Percentiles rank a stretch among this genome's conserved stretches.
phyloP scores from a whole-genome alignment of 2,888 invertebrate genomes.

The Gastracanthus pulcherrimus region DNA sequence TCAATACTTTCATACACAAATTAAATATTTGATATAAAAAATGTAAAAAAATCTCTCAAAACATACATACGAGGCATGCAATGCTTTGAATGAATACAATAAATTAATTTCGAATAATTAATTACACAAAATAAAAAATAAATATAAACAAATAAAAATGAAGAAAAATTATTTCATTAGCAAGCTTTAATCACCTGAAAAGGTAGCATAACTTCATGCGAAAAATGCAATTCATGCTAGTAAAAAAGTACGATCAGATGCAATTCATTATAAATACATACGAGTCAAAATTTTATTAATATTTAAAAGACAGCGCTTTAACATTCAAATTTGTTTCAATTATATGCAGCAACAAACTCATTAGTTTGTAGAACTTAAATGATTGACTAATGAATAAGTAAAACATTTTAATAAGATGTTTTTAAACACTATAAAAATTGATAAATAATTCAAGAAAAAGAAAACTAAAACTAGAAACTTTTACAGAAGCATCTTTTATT shows the following conservation, averaged over 20 bases:
- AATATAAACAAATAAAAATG: background rate
- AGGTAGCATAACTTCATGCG: conserved; percentile 36
- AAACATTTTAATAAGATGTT: too few species aligned
- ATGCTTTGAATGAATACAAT: too few species aligned
- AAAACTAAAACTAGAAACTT: too few species aligned
- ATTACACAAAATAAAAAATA: background rate
- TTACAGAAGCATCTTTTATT: too few species aligned
- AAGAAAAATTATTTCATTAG: conserved; percentile 16
- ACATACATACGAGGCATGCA: too few species aligned
- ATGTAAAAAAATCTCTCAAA: too few species aligned
- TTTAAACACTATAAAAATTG: too few species aligned
- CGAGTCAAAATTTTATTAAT: background rate
- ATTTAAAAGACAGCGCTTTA: background rate
- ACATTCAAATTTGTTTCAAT: background rate
- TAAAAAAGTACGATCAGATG: conserved; percentile 17
- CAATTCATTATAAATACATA: conserved; percentile 35
- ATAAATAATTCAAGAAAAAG: too few species aligned
- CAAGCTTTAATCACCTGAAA: conserved; percentile 40
- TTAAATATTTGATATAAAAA: background rate
- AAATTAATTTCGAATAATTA: background rate
- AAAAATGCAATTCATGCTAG: conserved; percentile 40
- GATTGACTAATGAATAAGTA: too few species aligned
- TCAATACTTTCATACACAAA: too few species aligned
- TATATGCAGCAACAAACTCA: background rate
- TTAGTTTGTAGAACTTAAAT: background rate